A percentile compares a stretch with the other conserved stretches of the same genome.
Conservation (phyloP, 2,113 vertebrate genomes). For the Bostrychus sinensis region DNA sequence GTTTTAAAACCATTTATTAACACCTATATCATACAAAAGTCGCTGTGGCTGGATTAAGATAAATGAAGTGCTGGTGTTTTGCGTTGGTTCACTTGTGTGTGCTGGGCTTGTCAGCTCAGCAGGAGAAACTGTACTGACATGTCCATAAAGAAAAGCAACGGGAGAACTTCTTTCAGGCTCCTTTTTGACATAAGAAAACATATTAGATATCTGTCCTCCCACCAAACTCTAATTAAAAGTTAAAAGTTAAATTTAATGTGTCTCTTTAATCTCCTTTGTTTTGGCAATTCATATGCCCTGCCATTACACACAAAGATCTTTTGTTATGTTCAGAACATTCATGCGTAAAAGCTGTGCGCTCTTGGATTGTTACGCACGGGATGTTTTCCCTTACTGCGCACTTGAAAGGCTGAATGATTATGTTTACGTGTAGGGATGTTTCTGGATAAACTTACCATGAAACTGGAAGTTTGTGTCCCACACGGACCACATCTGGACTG, state of each 20-base stretch:
- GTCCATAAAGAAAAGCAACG: too few species aligned
- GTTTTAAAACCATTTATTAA: not conserved
- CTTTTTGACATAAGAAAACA: not conserved
- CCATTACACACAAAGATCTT: not conserved
- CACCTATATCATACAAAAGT: not conserved
- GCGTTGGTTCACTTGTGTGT: not conserved
- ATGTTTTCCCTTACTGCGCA: not conserved
- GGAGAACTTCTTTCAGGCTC: not conserved
- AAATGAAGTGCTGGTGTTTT: not conserved
- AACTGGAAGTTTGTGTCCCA: slow-evolving; percentile 87
- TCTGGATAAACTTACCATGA: slow-evolving; percentile 80
- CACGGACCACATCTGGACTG: slow-evolving; percentile 95
- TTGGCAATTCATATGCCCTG: not conserved
- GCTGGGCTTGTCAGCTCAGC: not conserved
- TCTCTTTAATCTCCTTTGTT: not conserved
- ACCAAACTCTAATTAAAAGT: not conserved
- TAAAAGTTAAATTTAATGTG: not conserved
- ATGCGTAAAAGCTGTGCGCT: slow-evolving; percentile 40
- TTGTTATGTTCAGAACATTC: not conserved
- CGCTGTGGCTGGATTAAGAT: not conserved
- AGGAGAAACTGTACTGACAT: too few species aligned
- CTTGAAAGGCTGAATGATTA: not conserved
- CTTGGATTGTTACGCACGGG: not conserved
- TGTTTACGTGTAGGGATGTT: not conserved
- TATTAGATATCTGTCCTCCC: not conserved